Base-by-base conservation (phyloP, 2,113 vertebrate species). In the Pedetes capensis region DNA sequence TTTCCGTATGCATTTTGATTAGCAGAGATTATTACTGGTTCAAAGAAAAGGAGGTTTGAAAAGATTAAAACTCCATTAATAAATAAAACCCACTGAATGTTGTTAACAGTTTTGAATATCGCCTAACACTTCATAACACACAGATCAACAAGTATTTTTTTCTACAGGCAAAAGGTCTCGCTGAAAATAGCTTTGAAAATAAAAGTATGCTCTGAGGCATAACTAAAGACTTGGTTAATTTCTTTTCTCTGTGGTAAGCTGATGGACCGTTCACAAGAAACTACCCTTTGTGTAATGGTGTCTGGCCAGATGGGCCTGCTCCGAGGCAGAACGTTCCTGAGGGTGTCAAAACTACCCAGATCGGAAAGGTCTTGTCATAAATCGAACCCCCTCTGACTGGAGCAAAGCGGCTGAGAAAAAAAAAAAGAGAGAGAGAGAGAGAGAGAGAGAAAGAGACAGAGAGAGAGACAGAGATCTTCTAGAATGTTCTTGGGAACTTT, bases 401-500 rank as follows among this genome's bases (percentile, higher is more conserved):
- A 90, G 44, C 69, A 93, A 64, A 93, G 90, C 64, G 44, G 20
- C 44, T 59, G 27, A 93, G 53, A 23, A 83, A 69, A 64, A 22
- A 61, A 47, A 90, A 27, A 92, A 39, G 80, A 44, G 78, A n/a
- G n/a, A n/a, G n/a, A n/a, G n/a, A n/a, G n/a, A n/a, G n/a, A n/a
- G n/a, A n/a, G n/a, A n/a, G n/a, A n/a, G n/a, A n/a, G n/a, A n/a
- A n/a, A n/a, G n/a, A n/a, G n/a, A n/a, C n/a, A n/a, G n/a, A n/a
- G n/a, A n/a, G n/a, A n/a, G n/a, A n/a, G n/a, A n/a, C n/a, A n/a
- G n/a, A 59, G 34, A 85, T 81, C 74, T 94, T 93, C 92, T 89
- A 95, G 93, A 95, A 93, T 89, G 72, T 90, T 92, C 92, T 66
- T 61, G 49, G 88, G 66, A 90, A 85, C 63, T 92, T 95, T 14